Conservation (phyloP, 2,113 vertebrate species). For the Brienomyrus longianalis region DNA sequence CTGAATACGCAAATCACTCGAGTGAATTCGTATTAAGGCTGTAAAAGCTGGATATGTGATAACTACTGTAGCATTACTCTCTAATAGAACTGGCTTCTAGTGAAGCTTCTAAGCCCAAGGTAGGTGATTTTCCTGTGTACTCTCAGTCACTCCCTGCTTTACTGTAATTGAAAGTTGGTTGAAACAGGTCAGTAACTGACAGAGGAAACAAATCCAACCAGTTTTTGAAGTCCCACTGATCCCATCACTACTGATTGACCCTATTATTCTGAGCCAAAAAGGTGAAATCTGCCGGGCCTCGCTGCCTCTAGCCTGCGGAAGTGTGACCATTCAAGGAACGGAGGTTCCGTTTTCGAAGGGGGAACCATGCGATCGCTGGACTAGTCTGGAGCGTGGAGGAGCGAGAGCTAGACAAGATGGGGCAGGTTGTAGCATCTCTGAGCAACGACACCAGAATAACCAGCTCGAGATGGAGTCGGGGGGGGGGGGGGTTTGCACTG, state of each 20-base stretch:
- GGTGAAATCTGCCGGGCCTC: neutral
- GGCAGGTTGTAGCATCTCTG: neutral
- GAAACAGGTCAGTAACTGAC: neutral
- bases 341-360: neutral
- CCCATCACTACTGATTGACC: neutral
- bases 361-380: neutral
- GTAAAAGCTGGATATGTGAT: neutral
- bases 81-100: neutral
- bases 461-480: neutral
- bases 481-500: too few relatives aligned
- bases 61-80: neutral
- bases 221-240: neutral
- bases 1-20: neutral
- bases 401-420: neutral
- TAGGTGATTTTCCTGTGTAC: neutral
- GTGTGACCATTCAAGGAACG: neutral
- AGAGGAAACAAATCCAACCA: neutral
- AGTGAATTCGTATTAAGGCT: neutral
- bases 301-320: neutral
- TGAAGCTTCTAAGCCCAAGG: neutral
- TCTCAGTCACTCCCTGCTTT: neutral
- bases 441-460: neutral
- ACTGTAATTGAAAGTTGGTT: neutral
- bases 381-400: neutral
- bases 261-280: neutral